Evolutionary conservation across 2,797 vertebrate species (phyloP).

Genomic region (Cephalopachus bancanus): DNA sequence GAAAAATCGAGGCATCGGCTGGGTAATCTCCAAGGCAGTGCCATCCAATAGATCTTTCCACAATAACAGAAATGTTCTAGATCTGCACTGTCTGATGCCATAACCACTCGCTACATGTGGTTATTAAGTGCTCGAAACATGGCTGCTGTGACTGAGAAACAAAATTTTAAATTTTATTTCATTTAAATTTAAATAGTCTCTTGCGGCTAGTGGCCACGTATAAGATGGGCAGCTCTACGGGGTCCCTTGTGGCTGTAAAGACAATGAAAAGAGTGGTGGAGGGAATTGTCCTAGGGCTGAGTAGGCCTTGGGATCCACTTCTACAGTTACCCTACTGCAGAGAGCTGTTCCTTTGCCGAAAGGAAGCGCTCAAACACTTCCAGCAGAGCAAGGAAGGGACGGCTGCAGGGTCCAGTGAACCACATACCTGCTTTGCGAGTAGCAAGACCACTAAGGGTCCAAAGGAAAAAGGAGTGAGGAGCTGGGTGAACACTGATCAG

Average conservation of each 20-base stretch:
- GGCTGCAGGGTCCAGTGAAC: too few species aligned
- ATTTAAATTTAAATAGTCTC: background rate
- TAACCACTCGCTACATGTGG: background rate
- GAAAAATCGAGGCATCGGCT: background rate
- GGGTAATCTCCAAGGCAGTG: background rate
- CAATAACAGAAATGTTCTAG: background rate
- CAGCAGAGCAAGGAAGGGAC: too few species aligned
- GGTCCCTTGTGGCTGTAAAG: background rate
- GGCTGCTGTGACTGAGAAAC: background rate
- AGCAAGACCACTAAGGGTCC: constrained; percentile 61
- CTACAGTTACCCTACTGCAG: background rate
- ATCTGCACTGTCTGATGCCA: accelerated
- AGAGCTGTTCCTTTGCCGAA: background rate
- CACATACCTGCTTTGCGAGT: constrained; percentile 33
- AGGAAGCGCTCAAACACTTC: background rate
- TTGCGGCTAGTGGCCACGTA: background rate
- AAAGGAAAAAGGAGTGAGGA: constrained; percentile 53
- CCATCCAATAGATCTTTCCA: background rate
- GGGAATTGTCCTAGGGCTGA: background rate
- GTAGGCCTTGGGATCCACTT: background rate
- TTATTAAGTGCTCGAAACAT: background rate
- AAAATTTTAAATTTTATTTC: background rate
- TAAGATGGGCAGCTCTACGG: background rate
- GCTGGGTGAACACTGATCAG: constrained; percentile 3
- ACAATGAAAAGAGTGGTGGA: background rate